Base-by-base conservation (phyloP, 2,888 invertebrate genomes). In the Sinelater perroti region DNA sequence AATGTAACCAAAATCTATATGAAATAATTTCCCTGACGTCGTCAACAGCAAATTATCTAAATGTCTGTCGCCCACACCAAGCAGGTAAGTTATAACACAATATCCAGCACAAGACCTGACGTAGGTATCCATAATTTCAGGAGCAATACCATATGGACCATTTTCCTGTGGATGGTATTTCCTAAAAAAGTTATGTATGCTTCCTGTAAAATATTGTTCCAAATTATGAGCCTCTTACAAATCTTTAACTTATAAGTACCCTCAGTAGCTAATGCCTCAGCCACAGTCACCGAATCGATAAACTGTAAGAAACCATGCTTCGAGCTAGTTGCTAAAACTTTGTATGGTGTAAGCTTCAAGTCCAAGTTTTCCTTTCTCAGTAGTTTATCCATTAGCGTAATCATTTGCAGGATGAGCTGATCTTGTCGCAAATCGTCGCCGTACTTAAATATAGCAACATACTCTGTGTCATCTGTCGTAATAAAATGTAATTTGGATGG, bases 391-490 rank as follows among this genome's bases (percentile, higher is more conserved):
- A 99, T 99, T 8, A 99, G 80, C 0, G 95, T 94, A 30, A 99
- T 97, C 84, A 98, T 98, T 81, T 99, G 98, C 38, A 99, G 80
- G 60, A 99, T 94, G 1, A 99, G 83, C 77, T 99, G 98, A 80
- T 99, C 98, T 79, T 99, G 98, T 1, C 99, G 83, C 46, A 99
- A 79, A 76, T 99, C 98, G 78, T 99, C 99, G 1, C 99, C 99
- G 70, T 96, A 90, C 77, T 99, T 99, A 77, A 98, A 98, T 60
- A 99, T 97, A 0, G 97, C 93, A 10, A 93, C 91, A 77, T 97
- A 99, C 71, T 94, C 91, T 24, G 85, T 84, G 28, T 89, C 89
- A 56, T 89, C 87, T 0, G 88, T 87, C 0, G 93, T 94, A 8
- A 90, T 80, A 76, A 98, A 97, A 0, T 95, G 91, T 38, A 99